Evolutionary conservation across 1,140 invertebrate genomes (phyloP), one percentile per base, ranked within the genome.

Genomic region (Ostrea denselamellosa): DNA sequence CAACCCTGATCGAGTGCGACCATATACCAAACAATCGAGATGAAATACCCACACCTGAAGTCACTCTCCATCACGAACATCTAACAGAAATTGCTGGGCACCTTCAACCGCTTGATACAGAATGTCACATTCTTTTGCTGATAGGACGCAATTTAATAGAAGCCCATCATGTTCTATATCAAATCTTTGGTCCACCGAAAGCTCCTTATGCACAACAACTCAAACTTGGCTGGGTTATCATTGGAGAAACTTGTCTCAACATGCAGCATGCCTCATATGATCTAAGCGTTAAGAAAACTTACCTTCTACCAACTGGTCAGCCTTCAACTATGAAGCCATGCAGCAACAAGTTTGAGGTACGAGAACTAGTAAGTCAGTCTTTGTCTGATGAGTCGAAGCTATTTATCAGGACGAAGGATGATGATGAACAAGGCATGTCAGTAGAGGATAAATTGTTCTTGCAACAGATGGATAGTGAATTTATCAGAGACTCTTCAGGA

Each of bases 151-250:
- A 85, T 52, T 14, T 65, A 22, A 58, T 85, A 10, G 87, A 88
- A 25, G 87, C 83, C 17, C 87, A 88, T 58, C 54, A 88, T 34
- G 87, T 88, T 19, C 54, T 58, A 51, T 17, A 84, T 54, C 87
- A 88, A 85, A 44, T 28, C 14, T 34, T 65, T n/a, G 88, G 88
- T 19, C 85, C 87, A 44, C 65, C 22, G 7, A 22, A 71, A 22
- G 22, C 65, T 87, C 88, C 86, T 2, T 89, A 83, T 62, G 88
- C 90, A 25, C 86, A 90, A 54, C 62, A 83, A 34, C 17, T 89
- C 2, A 8, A 22, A 19, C 71, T 90, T 10, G 88, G 90, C 19
- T 90, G 88, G 88, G 81, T 87, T 52, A 58, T 90, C 8, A 62
- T 86, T 17, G 87, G 85, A 14, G 54, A 89, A 68, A 28, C 62